phyloP scores from a whole-genome alignment of 2,888 invertebrate species.

The Tetragonisca angustula region DNA sequence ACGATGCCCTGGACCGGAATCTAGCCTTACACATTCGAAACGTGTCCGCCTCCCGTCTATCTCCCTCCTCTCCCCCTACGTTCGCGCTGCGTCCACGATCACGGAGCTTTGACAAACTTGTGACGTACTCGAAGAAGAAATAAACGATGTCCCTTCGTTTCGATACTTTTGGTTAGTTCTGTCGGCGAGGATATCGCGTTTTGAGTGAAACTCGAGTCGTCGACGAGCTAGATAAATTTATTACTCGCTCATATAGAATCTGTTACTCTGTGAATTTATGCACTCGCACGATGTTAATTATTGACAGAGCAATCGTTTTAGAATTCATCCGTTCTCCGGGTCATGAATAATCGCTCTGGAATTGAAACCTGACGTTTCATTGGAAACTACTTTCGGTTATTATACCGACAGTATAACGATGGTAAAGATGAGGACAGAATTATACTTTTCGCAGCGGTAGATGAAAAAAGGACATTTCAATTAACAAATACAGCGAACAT shows the following conservation, averaged over 20 bases:
- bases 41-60: conserved; percentile 45
- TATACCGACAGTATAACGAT: background rate
- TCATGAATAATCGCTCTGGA: too few species aligned
- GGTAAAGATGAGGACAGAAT: background rate
- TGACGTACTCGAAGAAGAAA: conserved; percentile 69
- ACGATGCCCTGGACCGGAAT: conserved; percentile 72
- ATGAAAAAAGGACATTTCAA: background rate
- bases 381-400: background rate
- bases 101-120: conserved; percentile 69
- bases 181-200: too few species aligned
- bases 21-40: conserved; percentile 70
- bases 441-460: background rate
- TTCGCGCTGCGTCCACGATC: conserved; percentile 45
- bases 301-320: too few species aligned
- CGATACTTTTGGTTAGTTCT: too few species aligned
- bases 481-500: fast-evolving
- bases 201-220: too few species aligned
- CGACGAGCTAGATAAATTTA: too few species aligned
- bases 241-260: too few species aligned
- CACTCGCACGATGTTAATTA: too few species aligned
- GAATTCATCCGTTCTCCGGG: too few species aligned
- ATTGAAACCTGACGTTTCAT: too few species aligned
- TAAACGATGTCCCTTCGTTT: conserved; percentile 27
- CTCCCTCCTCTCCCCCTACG: conserved; percentile 28
- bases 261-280: too few species aligned